These are phyloP conservation scores for Fringilla coelebs DNA, from an alignment of 2,797 vertebrate genomes.

Conservation along the genomic window DNA sequence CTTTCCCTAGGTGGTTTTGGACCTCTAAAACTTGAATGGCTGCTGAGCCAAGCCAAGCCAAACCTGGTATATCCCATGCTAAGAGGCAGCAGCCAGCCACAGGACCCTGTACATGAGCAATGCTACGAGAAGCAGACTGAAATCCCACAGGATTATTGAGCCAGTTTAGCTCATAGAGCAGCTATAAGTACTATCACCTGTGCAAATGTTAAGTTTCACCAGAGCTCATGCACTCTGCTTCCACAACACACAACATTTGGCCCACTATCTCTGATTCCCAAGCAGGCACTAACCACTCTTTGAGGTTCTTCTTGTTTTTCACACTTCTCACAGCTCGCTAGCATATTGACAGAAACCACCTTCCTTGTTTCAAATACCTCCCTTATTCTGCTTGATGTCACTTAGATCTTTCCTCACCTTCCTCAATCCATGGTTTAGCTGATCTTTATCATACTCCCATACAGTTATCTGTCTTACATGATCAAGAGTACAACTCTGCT, in stretches of 20 bases:
- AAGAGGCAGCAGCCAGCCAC: not conserved
- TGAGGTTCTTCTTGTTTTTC: not conserved
- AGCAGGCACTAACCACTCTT: not conserved
- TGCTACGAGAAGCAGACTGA: rapidly evolving
- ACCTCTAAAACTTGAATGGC: not conserved
- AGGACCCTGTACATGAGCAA: not conserved
- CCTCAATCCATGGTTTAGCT: not conserved
- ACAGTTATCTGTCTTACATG: not conserved
- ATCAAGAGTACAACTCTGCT: not conserved
- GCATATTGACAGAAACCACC: not conserved
- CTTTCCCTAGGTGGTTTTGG: not conserved
- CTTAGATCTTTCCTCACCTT: not conserved
- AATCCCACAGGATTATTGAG: not conserved
- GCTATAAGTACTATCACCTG: not conserved
- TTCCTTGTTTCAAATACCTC: not conserved
- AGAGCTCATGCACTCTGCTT: not conserved
- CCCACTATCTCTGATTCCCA: not conserved
- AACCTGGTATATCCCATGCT: not conserved
- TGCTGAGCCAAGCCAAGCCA: not conserved
- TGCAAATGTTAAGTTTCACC: rapidly evolving
- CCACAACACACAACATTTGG: not conserved
- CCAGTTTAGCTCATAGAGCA: not conserved
- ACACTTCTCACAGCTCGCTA: not conserved
- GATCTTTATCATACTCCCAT: not conserved
- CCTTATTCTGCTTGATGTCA: not conserved